A percentile compares a stretch with the other conserved stretches of the same genome.
These are phyloP conservation scores for Ypsolopha scabrella DNA, from an alignment of 2,888 invertebrate genomes.

Conservation along the genomic window DNA sequence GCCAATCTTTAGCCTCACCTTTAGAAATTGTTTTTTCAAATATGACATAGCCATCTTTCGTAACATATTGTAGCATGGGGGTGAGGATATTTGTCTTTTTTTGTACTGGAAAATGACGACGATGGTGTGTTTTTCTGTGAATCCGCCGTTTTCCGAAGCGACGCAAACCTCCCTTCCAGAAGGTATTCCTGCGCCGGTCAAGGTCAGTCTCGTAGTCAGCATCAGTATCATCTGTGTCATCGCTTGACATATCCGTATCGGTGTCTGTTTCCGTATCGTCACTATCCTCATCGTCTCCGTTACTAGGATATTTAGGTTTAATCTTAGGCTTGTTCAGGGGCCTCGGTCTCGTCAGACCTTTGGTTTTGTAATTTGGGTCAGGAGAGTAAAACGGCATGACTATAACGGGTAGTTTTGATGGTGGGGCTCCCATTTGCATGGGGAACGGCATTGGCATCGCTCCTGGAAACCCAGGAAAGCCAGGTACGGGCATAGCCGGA, in stretches of 20 bases:
- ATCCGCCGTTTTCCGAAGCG: conserved; percentile 12
- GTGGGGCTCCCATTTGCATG: conserved; percentile 11
- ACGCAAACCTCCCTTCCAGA: conserved; percentile 12
- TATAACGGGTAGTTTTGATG: conserved; percentile 48
- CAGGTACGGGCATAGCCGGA: not conserved
- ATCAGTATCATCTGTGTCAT: conserved; percentile 3
- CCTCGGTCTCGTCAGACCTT: conserved; percentile 14
- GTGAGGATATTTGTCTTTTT: conserved; percentile 27
- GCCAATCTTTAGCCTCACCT: conserved; percentile 48
- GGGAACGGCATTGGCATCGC: not conserved
- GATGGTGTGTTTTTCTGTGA: too few relatives aligned
- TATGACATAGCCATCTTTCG: conserved; percentile 56
- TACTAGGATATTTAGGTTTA: conserved; percentile 7
- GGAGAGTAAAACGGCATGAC: conserved; percentile 62
- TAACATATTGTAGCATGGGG: conserved; percentile 53
- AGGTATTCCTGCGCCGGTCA: conserved; percentile 23
- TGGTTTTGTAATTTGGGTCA: conserved; percentile 15
- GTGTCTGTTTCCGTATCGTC: conserved; percentile 1
- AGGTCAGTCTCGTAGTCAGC: conserved; percentile 14
- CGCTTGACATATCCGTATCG: conserved; percentile 3
- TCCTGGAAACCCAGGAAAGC: not conserved
- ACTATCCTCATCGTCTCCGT: not conserved
- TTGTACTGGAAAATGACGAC: too few relatives aligned
- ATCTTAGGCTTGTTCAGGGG: conserved; percentile 11
- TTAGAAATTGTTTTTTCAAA: conserved; percentile 51